Evolutionary conservation across 37 sponge, comb jelly and placozoan genomes (phyloP), one percentile per base, ranked within the genome.

Genomic region (Theonella swinhoei): DNA sequence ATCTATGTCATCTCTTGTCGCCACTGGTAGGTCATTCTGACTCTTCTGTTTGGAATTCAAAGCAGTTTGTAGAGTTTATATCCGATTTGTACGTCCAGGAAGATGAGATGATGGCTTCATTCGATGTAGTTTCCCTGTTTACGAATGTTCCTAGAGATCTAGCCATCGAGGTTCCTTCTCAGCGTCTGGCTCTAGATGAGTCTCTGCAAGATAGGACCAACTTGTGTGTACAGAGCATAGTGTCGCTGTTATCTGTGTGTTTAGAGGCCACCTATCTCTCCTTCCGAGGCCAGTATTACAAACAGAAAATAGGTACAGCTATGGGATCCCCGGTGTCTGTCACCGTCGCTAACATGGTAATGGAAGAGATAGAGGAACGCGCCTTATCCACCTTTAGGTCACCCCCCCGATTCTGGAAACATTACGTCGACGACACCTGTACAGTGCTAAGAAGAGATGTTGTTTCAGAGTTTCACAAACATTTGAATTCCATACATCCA

Each of bases 101-200:
- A 2, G 62, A 8, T 32, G 42, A 28, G 33, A 30, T 40, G 34
- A 61, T 76, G 62, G 77, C 14, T 25, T 76, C 61, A 2, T 76
- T 76, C 26, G 77, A 76, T 47, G 54, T 47, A 17, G 54, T 47
- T 17, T 47, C 54, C 14, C 54, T 47, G 11, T 47, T 47, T 14
- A 65, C n/a, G 11, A 65, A 76, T 24, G 77, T 76, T 28, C 77
- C 77, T 1, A 4, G 24, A 59, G 77, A 76, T 58, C 77, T 76
- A 26, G 77, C 77, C 22, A 31, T 28, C 22, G 24, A 74, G 26
- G 75, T 74, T 29, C 43, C 75, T 25, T 23, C 25, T 36, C 47
- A 61, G 17, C 62, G 77, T 28, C 77, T 76, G 33, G 34, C 29
- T 36, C 19, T 62, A 2, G 77, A 76, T 76, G 42, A 36, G 24